Conservation (phyloP, 2,113 vertebrate species). For the Burhinus bistriatus region DNA sequence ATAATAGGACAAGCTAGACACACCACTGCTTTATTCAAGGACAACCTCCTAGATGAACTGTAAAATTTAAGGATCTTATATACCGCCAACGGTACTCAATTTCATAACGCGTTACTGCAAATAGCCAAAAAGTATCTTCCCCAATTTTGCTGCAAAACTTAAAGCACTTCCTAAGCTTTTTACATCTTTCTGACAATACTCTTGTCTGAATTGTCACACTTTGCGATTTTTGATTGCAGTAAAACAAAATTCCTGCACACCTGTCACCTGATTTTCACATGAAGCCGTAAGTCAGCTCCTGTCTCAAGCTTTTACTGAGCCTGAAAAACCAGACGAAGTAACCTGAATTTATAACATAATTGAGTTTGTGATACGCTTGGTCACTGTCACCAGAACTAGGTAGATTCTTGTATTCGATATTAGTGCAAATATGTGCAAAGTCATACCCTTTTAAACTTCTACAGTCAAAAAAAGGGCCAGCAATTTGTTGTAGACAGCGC, state of each 20-base stretch:
- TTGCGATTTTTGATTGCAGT: not conserved
- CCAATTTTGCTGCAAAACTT: not conserved
- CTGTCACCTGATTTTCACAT: not conserved
- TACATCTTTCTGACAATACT: not conserved
- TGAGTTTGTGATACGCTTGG: not conserved
- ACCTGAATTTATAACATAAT: accelerated
- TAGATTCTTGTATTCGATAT: not conserved
- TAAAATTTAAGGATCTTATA: not conserved
- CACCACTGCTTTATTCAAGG: not conserved
- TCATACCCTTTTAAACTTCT: not conserved
- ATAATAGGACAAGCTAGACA: not conserved
- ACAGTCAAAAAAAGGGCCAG: not conserved
- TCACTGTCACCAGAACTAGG: not conserved
- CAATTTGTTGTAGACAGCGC: accelerated
- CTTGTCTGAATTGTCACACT: not conserved
- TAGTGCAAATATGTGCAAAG: not conserved
- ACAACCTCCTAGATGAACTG: not conserved
- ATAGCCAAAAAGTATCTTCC: not conserved
- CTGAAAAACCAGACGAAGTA: not conserved
- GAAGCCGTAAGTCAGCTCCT: accelerated
- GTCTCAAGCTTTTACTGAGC: not conserved
- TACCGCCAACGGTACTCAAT: not conserved
- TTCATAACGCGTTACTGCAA: not conserved
- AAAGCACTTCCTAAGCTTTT: not conserved
- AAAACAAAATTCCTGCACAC: not conserved